Evolutionary conservation across 2,888 invertebrate genomes (phyloP).

Genomic region (Watsonalla cultraria): DNA sequence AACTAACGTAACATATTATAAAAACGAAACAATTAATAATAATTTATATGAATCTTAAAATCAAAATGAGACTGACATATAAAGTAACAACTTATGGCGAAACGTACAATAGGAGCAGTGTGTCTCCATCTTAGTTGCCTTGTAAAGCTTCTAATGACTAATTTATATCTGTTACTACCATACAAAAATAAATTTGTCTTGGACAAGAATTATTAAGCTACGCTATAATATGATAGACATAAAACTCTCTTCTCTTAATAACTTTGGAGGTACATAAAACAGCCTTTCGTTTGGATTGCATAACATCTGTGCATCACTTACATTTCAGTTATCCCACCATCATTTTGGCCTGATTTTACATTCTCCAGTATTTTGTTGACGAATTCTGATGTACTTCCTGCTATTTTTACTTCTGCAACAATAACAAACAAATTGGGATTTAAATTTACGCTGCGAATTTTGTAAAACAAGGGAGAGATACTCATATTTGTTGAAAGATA

Average conservation of each 20-base stretch:
- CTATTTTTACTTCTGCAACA: conserved; percentile 89
- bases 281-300: conserved; percentile 69
- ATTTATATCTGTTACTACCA: conserved; percentile 39
- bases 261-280: conserved; percentile 78
- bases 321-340: conserved; percentile 88
- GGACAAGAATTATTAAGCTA: conserved; percentile 53
- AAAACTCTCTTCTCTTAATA: conserved; percentile 61
- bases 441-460: no score
- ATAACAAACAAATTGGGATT: conserved; percentile 14
- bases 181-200: conserved; percentile 75
- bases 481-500: not conserved
- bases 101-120: conserved; percentile 30
- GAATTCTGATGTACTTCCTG: conserved; percentile 94
- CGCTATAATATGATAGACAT: conserved; percentile 49
- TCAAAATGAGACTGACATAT: conserved; percentile 26
- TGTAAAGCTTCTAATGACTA: conserved; percentile 65
- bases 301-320: conserved; percentile 48
- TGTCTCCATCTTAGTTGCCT: conserved; percentile 56
- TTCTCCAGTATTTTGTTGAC: conserved; percentile 95
- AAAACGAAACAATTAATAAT: conserved; percentile 8
- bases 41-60: conserved; percentile 4
- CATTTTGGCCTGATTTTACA: conserved; percentile 87
- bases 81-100: conserved; percentile 21
- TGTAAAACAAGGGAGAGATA: no score
- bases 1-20: conserved; percentile 6